Conservation (phyloP, 2,888 invertebrate genomes). For the Leptothorax acervorum region DNA sequence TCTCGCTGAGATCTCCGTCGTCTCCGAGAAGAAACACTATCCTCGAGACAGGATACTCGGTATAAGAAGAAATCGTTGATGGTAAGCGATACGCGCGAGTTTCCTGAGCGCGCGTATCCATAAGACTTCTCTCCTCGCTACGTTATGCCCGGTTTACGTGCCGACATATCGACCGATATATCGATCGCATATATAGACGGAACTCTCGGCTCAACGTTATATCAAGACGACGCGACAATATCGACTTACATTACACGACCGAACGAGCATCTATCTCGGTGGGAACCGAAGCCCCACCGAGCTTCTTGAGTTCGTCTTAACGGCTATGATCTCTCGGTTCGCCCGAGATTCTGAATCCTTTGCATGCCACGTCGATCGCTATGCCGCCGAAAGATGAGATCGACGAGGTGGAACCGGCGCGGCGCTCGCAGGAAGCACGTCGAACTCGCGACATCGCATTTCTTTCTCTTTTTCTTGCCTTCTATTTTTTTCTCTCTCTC, state of each 20-base stretch:
- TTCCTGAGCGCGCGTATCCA: conserved; percentile 82
- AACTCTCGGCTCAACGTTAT: conserved; percentile 58
- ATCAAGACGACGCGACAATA: conserved; percentile 82
- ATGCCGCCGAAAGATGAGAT: conserved; percentile 38
- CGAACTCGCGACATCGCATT: conserved; percentile 27
- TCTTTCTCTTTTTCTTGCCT: background rate
- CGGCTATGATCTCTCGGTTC: conserved; percentile 59
- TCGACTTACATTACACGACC: conserved; percentile 85
- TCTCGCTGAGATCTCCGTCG: conserved; percentile 62
- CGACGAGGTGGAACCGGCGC: conserved; percentile 38
- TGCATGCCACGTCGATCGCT: conserved; percentile 37
- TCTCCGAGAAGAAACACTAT: conserved; percentile 78
- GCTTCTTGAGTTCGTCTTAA: conserved; percentile 66
- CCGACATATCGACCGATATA: conserved; percentile 59
- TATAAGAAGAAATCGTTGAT: conserved; percentile 84
- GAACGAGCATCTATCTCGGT: conserved; percentile 85
- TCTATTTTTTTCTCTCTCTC: background rate
- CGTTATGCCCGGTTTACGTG: conserved; percentile 67
- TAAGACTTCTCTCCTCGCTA: conserved; percentile 81
- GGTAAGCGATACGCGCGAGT: conserved; percentile 84
- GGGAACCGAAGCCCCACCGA: conserved; percentile 85
- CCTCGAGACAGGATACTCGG: conserved; percentile 80
- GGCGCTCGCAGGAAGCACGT: conserved; percentile 25
- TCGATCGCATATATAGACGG: conserved; percentile 63
- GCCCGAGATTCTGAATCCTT: conserved; percentile 53